These are phyloP conservation scores for Drosophila leontia DNA, from an alignment of 1,140 invertebrate species.

Conservation along the genomic window DNA sequence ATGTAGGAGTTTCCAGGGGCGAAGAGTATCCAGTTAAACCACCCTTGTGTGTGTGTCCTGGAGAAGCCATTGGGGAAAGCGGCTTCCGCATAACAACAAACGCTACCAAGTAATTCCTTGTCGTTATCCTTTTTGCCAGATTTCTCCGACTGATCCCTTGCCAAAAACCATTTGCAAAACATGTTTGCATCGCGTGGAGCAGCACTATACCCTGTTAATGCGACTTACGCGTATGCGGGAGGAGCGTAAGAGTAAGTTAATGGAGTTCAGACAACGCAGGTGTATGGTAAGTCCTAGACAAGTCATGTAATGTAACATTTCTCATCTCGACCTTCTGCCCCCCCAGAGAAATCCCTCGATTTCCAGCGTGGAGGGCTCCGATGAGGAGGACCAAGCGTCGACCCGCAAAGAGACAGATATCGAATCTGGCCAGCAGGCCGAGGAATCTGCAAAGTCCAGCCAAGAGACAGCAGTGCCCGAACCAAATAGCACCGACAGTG, in stretches of 20 bases:
- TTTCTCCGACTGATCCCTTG: constrained; percentile 89
- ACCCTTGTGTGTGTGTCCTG: not conserved
- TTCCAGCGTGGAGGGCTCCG: constrained; percentile 63
- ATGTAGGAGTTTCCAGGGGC: not conserved
- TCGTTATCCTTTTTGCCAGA: constrained; percentile 84
- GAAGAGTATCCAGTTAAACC: not conserved
- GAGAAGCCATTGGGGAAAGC: not conserved
- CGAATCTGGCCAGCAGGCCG: constrained; percentile 1
- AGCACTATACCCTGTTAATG: constrained; percentile 89
- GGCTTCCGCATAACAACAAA: constrained; percentile 8
- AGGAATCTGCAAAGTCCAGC: constrained; percentile 13
- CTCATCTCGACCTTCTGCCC: not conserved
- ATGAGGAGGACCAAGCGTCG: constrained; percentile 54
- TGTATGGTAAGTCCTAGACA: constrained; percentile 26
- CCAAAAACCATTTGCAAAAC: constrained; percentile 91
- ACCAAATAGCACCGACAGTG: constrained; percentile 28
- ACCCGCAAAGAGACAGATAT: constrained; percentile 5
- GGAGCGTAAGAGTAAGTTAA: constrained; percentile 51
- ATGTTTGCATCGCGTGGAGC: constrained; percentile 89
- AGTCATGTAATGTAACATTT: not conserved
- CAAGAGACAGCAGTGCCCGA: constrained; percentile 18
- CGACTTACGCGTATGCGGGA: constrained; percentile 85
- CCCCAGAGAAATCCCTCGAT: constrained; percentile 46
- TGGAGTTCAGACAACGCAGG: constrained; percentile 38
- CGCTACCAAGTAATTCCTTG: not conserved